Evolutionary conservation across 1,140 invertebrate genomes (phyloP), one percentile per base, ranked within the genome.

Genomic region (Chelonus insularis): DNA sequence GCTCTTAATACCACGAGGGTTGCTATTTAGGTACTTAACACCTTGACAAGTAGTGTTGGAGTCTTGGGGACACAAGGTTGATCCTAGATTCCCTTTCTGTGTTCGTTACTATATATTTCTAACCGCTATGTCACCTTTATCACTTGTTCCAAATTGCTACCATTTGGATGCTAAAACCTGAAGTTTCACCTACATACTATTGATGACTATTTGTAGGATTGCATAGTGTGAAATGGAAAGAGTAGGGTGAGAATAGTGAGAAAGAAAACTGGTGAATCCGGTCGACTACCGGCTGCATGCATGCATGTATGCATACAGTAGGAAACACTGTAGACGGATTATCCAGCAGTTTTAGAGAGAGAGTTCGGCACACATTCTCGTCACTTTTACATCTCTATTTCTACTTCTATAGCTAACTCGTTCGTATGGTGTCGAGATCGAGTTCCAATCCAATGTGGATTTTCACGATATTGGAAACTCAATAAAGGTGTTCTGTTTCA

Each of bases 21-120:
- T 75, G 74, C 77, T 79, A 80, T 80, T 80, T 79, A 80, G 74
- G 63, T 71, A 73, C 76, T 80, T 80, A 79, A 69, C 76, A 76
- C 71, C 72, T 75, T 68, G 62, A 65, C 64, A 60, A 39, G 60
- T 34, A 64, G 57, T 14, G 32, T 55, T 16, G 11, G 45, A 43
- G 39, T 4, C 9, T 29, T 32, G 1, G 1, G 23, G 20, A 14
- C 39, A 7, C 23, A 12, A 45, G 9, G 9, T 23, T 14, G 5
- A 16, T 14, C 16, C n/a, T 12, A 12, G 11, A 8, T 23, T 4
- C 14, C 12, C 21, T n/a, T 23, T 12, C n/a, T n/a, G n/a, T n/a
- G n/a, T n/a, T n/a, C n/a, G n/a, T n/a, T n/a, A n/a, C n/a, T n/a
- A n/a, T n/a, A n/a, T n/a, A n/a, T 50, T 12, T 50, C 21, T 29